Percentiles rank a stretch among this genome's conserved stretches.
These are phyloP conservation scores for Drosophila nr. perissopoda DNA, from an alignment of 2,888 invertebrate genomes.

Conservation along the genomic window DNA sequence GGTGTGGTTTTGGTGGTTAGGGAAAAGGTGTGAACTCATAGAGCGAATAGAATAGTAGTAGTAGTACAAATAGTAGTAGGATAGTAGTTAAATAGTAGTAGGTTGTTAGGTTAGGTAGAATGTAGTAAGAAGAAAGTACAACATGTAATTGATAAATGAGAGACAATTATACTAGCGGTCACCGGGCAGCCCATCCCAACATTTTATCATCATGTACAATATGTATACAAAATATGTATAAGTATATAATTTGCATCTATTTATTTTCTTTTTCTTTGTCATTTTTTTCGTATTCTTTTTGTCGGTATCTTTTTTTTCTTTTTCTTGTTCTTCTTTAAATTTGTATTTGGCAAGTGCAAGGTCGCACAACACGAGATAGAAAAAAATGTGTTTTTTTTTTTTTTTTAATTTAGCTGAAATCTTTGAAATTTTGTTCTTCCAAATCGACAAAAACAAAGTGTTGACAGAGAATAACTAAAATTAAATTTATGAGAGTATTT, in stretches of 20 bases:
- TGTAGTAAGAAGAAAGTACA: constrained; percentile 77
- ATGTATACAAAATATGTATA: constrained; percentile 75
- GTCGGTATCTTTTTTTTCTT: constrained; percentile 9
- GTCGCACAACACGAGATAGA: constrained; percentile 44
- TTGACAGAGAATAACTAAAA: constrained; percentile 70
- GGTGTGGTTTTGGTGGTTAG: background rate
- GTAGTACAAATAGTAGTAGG: constrained; percentile 62
- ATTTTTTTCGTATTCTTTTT: constrained; percentile 22
- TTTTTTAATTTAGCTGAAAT: constrained; percentile 63
- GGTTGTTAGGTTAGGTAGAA: constrained; percentile 67
- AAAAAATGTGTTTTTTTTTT: constrained; percentile 24
- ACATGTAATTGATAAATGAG: constrained; percentile 82
- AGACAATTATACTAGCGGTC: constrained; percentile 85
- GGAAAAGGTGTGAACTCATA: constrained; percentile 65
- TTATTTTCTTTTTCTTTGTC: constrained; percentile 29
- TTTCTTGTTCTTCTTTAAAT: constrained; percentile 19
- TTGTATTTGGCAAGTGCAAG: constrained; percentile 44
- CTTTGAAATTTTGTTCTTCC: constrained; percentile 44
- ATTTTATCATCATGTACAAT: constrained; percentile 83
- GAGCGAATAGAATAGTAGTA: constrained; percentile 70
- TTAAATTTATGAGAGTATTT: constrained; percentile 53
- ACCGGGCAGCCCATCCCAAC: constrained; percentile 86
- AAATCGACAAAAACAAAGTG: constrained; percentile 67
- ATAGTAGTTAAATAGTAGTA: constrained; percentile 54
- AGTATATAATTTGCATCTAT: constrained; percentile 69